These are phyloP conservation scores for Dicentrarchus labrax DNA, from an alignment of 2,113 vertebrate species.

Conservation along the genomic window DNA sequence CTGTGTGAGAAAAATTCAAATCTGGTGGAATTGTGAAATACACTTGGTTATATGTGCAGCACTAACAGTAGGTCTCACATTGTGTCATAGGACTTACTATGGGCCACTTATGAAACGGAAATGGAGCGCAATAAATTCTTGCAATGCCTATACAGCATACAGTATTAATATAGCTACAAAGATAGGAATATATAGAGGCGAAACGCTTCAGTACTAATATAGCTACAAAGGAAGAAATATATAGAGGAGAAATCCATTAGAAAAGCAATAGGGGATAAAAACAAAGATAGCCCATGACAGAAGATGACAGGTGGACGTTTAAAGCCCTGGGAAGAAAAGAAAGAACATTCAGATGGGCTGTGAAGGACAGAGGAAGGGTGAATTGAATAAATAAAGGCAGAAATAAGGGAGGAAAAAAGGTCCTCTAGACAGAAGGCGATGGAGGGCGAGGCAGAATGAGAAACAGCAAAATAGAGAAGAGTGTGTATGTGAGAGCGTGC, in stretches of 20 bases:
- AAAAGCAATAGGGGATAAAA: constrained; percentile 14
- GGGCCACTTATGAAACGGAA: background rate
- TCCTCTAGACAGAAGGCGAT: constrained; percentile 40
- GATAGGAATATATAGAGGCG: background rate
- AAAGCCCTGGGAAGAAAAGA: constrained; percentile 44
- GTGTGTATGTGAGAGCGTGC: constrained; percentile 16
- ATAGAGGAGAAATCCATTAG: background rate
- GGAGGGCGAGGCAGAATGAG: constrained; percentile 42
- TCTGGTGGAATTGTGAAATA: background rate
- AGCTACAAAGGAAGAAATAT: background rate
- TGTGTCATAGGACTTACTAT: background rate
- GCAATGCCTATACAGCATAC: background rate
- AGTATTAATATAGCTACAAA: background rate
- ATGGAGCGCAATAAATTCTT: constrained; percentile 6
- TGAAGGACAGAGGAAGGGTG: constrained; percentile 59
- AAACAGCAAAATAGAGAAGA: constrained; percentile 37
- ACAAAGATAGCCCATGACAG: constrained; percentile 25
- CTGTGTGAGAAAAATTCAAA: background rate
- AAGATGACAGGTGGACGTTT: constrained; percentile 24
- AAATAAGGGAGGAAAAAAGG: background rate
- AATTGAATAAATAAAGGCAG: constrained; percentile 57
- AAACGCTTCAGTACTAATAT: background rate
- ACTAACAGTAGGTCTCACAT: background rate
- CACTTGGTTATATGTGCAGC: background rate
- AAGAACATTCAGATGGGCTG: constrained; percentile 20